Evolutionary conservation across 2,797 vertebrate genomes (phyloP).

Genomic region (Hylomyscus alleni): DNA sequence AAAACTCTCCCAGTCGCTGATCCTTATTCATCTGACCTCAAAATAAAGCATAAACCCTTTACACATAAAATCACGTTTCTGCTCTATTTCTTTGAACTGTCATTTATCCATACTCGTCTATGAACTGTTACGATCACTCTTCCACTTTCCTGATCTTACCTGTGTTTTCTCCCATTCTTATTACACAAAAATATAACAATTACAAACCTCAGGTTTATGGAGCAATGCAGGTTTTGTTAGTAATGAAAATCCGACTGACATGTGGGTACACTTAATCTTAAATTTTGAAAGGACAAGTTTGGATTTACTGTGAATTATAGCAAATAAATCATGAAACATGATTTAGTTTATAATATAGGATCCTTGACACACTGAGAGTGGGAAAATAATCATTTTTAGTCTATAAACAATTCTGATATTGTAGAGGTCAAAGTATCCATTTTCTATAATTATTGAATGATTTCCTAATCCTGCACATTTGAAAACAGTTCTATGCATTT

Average conservation of each 20-base stretch:
- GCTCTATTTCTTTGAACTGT: background rate
- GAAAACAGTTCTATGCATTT: background rate
- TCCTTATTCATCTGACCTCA: background rate
- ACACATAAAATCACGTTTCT: background rate
- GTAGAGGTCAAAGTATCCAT: background rate
- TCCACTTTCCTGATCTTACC: background rate
- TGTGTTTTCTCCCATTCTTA: background rate
- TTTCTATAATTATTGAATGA: background rate
- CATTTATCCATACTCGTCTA: background rate
- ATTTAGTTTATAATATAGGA: background rate
- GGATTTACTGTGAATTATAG: background rate
- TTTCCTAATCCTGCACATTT: background rate
- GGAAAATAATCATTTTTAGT: background rate
- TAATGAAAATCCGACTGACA: background rate
- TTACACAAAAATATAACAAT: background rate
- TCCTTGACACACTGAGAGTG: background rate
- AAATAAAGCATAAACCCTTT: background rate
- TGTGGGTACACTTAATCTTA: background rate
- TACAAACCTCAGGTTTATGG: background rate
- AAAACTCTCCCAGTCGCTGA: background rate
- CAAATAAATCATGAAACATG: background rate
- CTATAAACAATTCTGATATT: background rate
- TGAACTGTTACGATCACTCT: background rate
- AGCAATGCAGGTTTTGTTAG: background rate
- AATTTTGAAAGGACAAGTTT: background rate